phyloP scores from a whole-genome alignment of 2,888 invertebrate genomes.

The Agrilus mali region DNA sequence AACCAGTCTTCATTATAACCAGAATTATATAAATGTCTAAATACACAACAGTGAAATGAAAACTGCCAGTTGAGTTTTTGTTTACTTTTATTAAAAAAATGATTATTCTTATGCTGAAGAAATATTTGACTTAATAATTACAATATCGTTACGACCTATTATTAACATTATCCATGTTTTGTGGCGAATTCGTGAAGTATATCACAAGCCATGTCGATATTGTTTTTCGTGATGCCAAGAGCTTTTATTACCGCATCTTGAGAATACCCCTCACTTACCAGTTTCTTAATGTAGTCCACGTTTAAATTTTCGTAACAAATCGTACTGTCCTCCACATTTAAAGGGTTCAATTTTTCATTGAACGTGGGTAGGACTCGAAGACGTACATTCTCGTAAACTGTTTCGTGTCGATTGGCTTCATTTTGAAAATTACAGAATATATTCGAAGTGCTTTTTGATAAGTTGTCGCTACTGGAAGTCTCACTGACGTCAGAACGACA shows the following conservation, averaged over 20 bases:
- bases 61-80: too few species aligned
- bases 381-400: constrained; percentile 23
- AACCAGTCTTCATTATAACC: too few species aligned
- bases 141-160: not conserved
- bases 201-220: constrained; percentile 91
- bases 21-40: too few species aligned
- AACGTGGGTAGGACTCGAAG: constrained; percentile 25
- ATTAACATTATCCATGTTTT: constrained; percentile 32
- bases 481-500: constrained; percentile 34
- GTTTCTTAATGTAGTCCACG: constrained; percentile 77
- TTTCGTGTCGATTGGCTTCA: constrained; percentile 1
- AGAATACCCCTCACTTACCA: constrained; percentile 83
- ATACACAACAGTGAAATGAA: too few species aligned
- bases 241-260: constrained; percentile 85
- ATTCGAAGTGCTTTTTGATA: too few species aligned
- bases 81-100: not conserved
- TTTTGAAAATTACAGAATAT: too few species aligned
- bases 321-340: constrained; percentile 27
- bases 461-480: constrained; percentile 17
- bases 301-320: constrained; percentile 77
- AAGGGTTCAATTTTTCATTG: constrained; percentile 25
- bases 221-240: constrained; percentile 83
- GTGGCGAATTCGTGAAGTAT: constrained; percentile 83
- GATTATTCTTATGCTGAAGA: too few species aligned
- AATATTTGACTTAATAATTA: not conserved